Conservation (phyloP, 2,113 vertebrate species). For the Carassius auratus region DNA sequence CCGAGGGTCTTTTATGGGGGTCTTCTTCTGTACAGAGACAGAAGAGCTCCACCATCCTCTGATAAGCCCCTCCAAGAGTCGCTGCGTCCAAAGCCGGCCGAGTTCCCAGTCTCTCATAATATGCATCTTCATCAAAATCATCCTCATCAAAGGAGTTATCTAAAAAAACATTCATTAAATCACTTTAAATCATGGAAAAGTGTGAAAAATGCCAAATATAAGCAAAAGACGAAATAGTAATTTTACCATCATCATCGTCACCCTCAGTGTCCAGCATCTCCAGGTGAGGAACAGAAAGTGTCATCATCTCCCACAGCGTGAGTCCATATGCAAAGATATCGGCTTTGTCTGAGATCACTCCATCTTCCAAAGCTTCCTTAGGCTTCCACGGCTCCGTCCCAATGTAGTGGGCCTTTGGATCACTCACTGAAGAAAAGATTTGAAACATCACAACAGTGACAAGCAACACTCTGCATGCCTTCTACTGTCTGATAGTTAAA, state of each 20-base stretch:
- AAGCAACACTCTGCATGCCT: background rate
- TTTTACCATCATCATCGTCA: constrained; percentile 29
- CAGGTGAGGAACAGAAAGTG: constrained; percentile 86
- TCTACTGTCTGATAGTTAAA: no score
- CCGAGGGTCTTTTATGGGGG: constrained; percentile 81
- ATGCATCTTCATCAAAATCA: constrained; percentile 86
- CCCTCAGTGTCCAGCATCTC: constrained; percentile 69
- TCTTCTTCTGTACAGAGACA: constrained; percentile 85
- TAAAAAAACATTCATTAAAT: no score
- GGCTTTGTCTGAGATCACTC: constrained; percentile 86
- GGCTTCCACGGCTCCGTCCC: constrained; percentile 95
- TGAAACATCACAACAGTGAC: background rate
- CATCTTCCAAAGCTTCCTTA: constrained; percentile 72
- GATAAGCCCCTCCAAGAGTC: constrained; percentile 80
- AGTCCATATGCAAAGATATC: constrained; percentile 93
- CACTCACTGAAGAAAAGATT: constrained; percentile 64
- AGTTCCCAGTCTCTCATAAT: constrained; percentile 84
- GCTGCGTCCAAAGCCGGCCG: constrained; percentile 81
- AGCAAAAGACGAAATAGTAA: no score
- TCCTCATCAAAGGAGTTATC: constrained; percentile 79
- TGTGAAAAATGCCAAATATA: no score
- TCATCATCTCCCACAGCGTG: constrained; percentile 98
- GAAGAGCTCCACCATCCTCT: constrained; percentile 84
- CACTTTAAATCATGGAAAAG: no score
- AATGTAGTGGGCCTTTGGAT: constrained; percentile 80